These are phyloP conservation scores for Cephalopholis sonnerati DNA, from an alignment of 2,113 vertebrate genomes.

Conservation along the genomic window DNA sequence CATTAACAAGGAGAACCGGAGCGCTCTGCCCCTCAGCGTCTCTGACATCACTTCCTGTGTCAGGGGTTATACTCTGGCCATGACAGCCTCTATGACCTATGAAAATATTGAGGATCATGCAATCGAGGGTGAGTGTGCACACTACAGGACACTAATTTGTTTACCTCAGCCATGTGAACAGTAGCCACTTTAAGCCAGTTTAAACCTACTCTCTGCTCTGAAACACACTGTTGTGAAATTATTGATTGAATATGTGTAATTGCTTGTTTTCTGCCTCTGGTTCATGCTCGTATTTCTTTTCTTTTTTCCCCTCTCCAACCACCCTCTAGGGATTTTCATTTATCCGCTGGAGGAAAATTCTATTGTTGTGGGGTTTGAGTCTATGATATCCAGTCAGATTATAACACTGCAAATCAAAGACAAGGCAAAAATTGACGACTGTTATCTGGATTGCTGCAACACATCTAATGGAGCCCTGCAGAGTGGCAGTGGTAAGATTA, in stretches of 20 bases:
- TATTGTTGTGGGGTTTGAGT: conserved; percentile 93
- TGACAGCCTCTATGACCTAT: conserved; percentile 94
- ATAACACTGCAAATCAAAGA: conserved; percentile 95
- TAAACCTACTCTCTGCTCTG: not conserved
- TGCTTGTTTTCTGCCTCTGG: conserved; percentile 8
- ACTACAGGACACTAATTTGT: conserved; percentile 4
- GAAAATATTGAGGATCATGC: conserved; percentile 92
- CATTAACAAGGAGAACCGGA: conserved; percentile 86
- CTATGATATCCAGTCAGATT: conserved; percentile 86
- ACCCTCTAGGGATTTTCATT: conserved; percentile 90
- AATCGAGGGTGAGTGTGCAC: conserved; percentile 88
- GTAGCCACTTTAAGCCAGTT: not conserved
- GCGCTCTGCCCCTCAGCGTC: conserved; percentile 87
- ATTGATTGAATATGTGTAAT: conserved; percentile 7
- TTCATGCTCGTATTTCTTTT: not conserved
- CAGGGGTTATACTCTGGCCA: conserved; percentile 92
- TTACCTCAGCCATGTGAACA: not conserved
- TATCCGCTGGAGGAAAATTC: conserved; percentile 93
- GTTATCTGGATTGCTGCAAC: conserved; percentile 79
- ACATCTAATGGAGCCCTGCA: conserved; percentile 70
- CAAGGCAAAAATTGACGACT: conserved; percentile 91
- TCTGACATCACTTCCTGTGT: conserved; percentile 94
- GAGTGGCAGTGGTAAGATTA: conserved; percentile 84
- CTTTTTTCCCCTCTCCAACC: not conserved
- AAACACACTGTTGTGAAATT: conserved; percentile 16